Evolutionary conservation across 2,113 vertebrate genomes (phyloP), one percentile per base, ranked within the genome.

Genomic region (Eubucco bourcierii): DNA sequence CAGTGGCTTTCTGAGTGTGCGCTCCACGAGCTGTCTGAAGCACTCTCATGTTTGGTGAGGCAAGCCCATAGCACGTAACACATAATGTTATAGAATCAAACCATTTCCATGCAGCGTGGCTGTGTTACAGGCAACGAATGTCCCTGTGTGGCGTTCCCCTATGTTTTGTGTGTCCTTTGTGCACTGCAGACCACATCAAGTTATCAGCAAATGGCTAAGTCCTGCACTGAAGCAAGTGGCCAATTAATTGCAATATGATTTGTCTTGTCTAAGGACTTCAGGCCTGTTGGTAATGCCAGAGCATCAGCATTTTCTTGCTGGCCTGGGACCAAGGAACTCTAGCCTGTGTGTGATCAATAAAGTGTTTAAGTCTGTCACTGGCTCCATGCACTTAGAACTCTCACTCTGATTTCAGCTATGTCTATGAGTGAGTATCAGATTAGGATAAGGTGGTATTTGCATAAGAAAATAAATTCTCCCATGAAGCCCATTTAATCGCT

Each of bases 1-100:
- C 0, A 0, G 20, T 88, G n/a, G 34, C 55, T 84, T 92, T 59
- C 60, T 56, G 71, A 87, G 28, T 1, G 0, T 0, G 1, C 84
- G 29, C 17, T 87, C 34, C 67, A 73, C 61, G 47, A 34, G 59
- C 39, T 7, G 2, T 60, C 27, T 61, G 27, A 81, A 86, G 46
- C 46, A 29, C 19, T 72, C 27, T 71, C 80, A 53, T 9, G 63
- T 82, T 82, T 85, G 27, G 16, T 29, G 52, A 53, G 60, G 60
- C 20, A 84, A 78, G 10, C 56, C 16, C 5, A 1, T 41, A 33
- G 28, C 60, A 46, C 11, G 0, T 37, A 39, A 39, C 37, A 39
- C 37, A 39, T 39, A 39, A 9, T 29, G 68, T 76, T 61, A 20
- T 33, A 41, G 25, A 21, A 7, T 37, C 50, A 80, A 13, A n/a